These are phyloP conservation scores for Megaceryle maxima DNA, from an alignment of 2,113 vertebrate genomes.

Conservation along the genomic window DNA sequence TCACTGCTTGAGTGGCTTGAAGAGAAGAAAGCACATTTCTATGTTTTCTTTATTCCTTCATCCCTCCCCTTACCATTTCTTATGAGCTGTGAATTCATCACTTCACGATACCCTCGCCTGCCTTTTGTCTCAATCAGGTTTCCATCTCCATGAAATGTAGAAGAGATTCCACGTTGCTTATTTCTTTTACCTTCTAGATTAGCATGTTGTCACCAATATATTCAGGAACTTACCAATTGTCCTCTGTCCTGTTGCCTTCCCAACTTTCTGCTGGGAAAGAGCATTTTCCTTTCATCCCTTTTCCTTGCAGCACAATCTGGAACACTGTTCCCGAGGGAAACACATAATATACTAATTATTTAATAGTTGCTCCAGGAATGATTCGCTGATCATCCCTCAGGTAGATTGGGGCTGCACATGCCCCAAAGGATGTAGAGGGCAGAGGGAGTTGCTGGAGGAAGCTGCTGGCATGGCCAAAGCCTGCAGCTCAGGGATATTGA, in stretches of 20 bases:
- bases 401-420: neutral
- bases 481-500: neutral
- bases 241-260: neutral
- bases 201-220: neutral
- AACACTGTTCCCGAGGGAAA: neutral
- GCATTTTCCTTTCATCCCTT: neutral
- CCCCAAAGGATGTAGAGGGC: neutral
- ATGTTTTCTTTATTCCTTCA: neutral
- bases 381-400: neutral
- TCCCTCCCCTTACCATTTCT: neutral
- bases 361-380: neutral
- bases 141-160: neutral
- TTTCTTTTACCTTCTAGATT: neutral
- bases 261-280: neutral
- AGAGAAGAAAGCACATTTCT: neutral
- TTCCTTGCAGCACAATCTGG: neutral
- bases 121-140: neutral
- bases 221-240: neutral
- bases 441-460: neutral
- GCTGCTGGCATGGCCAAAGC: neutral
- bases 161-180: neutral
- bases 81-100: neutral
- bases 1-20: neutral
- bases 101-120: neutral
- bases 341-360: rapidly evolving